phyloP scores from a whole-genome alignment of 1,140 invertebrate genomes.

The Rhizoglyphus robini region DNA sequence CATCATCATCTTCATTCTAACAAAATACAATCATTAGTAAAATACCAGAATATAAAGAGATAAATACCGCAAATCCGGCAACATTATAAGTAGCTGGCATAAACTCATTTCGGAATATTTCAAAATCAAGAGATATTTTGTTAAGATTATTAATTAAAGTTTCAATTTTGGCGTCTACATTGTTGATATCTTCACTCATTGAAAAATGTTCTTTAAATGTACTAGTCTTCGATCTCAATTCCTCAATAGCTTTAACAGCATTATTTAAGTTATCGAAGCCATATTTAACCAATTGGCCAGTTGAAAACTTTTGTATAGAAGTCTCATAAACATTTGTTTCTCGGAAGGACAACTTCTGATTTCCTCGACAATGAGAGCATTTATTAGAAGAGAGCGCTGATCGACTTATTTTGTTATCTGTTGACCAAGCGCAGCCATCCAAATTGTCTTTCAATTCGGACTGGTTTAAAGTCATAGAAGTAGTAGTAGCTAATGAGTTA shows the following conservation, averaged over 20 bases:
- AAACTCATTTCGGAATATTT: conserved; percentile 15
- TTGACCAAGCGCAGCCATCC: neutral
- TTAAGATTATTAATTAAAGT: conserved; percentile 1
- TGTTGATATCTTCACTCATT: neutral
- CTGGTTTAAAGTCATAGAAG: neutral
- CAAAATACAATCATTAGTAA: neutral
- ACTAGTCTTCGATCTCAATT: neutral
- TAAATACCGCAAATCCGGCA: neutral
- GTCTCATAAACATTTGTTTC: neutral
- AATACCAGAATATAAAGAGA: neutral
- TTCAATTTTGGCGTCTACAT: conserved; percentile 1
- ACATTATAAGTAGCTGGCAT: neutral
- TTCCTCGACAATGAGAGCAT: conserved; percentile 7
- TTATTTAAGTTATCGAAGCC: conserved; percentile 7
- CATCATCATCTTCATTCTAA: conserved; percentile 5
- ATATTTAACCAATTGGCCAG: conserved; percentile 1
- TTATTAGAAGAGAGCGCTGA: conserved; percentile 3
- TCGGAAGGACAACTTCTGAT: conserved; percentile 7
- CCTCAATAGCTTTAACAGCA: neutral
- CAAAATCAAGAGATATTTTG: neutral
- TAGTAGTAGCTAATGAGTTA: neutral
- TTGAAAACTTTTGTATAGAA: conserved; percentile 7
- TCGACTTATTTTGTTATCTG: neutral
- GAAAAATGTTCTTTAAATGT: conserved; percentile 3
- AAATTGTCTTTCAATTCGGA: neutral